Base-by-base conservation (phyloP, 2,888 invertebrate genomes). In the Seladonia tumulorum region DNA sequence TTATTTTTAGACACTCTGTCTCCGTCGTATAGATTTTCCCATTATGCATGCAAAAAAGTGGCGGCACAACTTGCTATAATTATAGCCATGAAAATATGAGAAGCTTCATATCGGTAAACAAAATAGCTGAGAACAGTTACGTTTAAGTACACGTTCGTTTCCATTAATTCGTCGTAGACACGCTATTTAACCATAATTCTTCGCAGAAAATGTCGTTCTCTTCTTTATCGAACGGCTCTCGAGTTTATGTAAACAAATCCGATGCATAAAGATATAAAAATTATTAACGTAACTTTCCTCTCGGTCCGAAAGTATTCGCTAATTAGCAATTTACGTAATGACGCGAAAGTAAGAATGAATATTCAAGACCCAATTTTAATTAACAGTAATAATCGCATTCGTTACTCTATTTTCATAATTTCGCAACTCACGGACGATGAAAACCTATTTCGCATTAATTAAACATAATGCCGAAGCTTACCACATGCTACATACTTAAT, bases 71-170 rank as follows among this genome's bases (percentile, higher is more conserved):
- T 49, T 75, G 47, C n/a, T n/a, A 22, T 75, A 74, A 82, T 80
- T 60, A 68, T 16, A 66, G 39, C 53, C 14, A 60, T 39, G 60
- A 35, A 74, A 68, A 57, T 57, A 57, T 25, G 66, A 66, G 66
- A 70, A 57, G 22, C 53, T 18, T n/a, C 66, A 18, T 79, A 82
- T 80, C 74, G n/a, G 70, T 82, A 68, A 74, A 82, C 60, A 70
- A 80, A 70, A 80, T 80, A 70, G 79, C 74, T 10, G 53, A n/a
- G 42, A 75, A 57, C 70, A 39, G 25, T 75, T 80, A 75, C 57
- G 74, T 80, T 22, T 75, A 80, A 80, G 39, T 75, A 75, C n/a
- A 57, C 29, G 47, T 57, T 60, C 74, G 57, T 35, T 60, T 12
- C 29, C 39, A 70, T 80, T 82, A 35, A 73, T 70, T 75, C 66